phyloP scores from a whole-genome alignment of 2,888 invertebrate species.

The Microctonus aethiopoides region DNA sequence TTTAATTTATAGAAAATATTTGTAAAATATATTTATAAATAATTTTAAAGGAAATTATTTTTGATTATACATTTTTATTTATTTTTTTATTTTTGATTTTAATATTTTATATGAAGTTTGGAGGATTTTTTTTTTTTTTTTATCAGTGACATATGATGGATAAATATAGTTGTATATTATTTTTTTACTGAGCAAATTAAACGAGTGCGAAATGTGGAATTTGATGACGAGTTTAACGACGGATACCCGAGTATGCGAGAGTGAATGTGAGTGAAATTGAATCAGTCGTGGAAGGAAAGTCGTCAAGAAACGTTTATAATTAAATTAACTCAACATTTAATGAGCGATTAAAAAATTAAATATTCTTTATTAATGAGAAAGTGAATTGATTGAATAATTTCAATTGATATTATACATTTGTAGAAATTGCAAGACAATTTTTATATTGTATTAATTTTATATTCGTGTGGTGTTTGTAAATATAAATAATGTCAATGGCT shows the following conservation, averaged over 20 bases:
- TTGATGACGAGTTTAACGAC: conserved; percentile 34
- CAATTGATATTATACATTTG: not conserved
- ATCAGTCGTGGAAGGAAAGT: conserved; percentile 31
- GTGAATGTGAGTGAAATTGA: conserved; percentile 24
- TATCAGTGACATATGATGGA: not conserved
- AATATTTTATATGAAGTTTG: not conserved
- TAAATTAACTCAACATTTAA: not conserved
- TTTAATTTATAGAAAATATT: no score
- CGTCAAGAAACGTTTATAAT: conserved; percentile 5
- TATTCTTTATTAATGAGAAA: not conserved
- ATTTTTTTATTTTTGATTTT: not conserved
- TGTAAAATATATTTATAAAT: no score
- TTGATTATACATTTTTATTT: not conserved
- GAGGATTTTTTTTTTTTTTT: no score
- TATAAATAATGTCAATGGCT: conserved; percentile 50
- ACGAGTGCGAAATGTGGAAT: conserved; percentile 35
- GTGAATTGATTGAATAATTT: not conserved
- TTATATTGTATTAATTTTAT: not conserved
- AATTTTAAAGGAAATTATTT: no score
- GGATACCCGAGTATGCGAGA: conserved; percentile 31
- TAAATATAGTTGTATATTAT: not conserved
- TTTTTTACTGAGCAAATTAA: conserved; percentile 9
- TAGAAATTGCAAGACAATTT: not conserved
- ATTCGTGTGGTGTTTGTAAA: not conserved
- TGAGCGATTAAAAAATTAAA: not conserved